Evolutionary conservation across 2,113 vertebrate species (phyloP), one percentile per base, ranked within the genome.

Genomic region (Psammodynastes pulverulentus): DNA sequence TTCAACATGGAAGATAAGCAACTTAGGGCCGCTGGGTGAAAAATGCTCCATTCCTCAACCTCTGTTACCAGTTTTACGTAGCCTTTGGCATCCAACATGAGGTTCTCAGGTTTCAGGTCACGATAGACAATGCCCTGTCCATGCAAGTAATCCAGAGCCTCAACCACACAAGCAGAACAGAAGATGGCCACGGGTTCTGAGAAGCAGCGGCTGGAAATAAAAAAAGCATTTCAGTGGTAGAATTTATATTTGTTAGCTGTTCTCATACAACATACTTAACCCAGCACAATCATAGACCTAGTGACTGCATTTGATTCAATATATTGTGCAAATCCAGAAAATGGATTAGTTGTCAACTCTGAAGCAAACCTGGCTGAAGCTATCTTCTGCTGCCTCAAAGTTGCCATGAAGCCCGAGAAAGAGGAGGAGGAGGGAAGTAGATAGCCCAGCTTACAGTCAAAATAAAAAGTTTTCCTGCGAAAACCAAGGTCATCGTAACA

Each of bases 61-160:
- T 79, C 17, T 9, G 90, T 88, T 93, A 98, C 98, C 96, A 98
- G 96, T 95, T 98, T 98, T 92, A 98, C 12, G 2, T 98, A 98
- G 94, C 98, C 98, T 19, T 90, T 95, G 1, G 62, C 46, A 91
- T 98, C 98, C 96, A 98, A 92, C 97, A 98, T 98, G 89, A 98
- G 97, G 96, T 98, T 98, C 97, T 98, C 98, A 0, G 98, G 98
- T 93, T 98, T 98, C 49, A 98, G 97, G 96, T 98, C 98, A 51
- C 98, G 95, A 94, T 98, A 98, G 95, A 98, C 94, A 91, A 98
- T 98, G 92, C 95, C 97, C 89, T 97, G 97, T 93, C 97, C 96
- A 5, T 98, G 98, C 26, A 98, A 97, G 95, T 98, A 98, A 29
- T 98, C 96, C 2, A 97, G 98, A 24, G 97, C 98, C 95, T 98